Evolutionary conservation across 2,113 vertebrate genomes (phyloP), one percentile per base, ranked within the genome.

Genomic region (Toxotes chatareus): DNA sequence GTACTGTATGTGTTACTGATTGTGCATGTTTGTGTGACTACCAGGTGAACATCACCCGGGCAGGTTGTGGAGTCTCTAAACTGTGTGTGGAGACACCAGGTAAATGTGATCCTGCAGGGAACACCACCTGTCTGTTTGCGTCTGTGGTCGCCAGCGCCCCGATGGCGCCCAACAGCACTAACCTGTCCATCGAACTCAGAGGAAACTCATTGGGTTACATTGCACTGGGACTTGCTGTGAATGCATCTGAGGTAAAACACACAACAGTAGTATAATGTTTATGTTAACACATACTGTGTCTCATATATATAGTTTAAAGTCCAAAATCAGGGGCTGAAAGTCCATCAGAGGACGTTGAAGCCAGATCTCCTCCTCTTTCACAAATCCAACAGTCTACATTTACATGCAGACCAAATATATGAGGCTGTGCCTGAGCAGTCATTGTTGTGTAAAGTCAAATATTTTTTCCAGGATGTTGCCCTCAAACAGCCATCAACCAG

Each of bases 21-120:
- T 46, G 23, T 62, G 10, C 64, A 6, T 55, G 5, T 49, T 11
- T 79, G 2, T 63, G 11, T 67, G 32, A 76, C 21, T 4, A 2
- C 0, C 83, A 93, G 92, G 53, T 79, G n/a, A 47, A 46, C 78
- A 59, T 94, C 66, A 88, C 44, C 9, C 47, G 8, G 0, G 4
- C 0, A 0, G 68, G 32, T 3, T 94, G 93, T 10, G 83, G 69
- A 6, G 0, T 0, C 1, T 19, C 21, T 5, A 92, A 91, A n/a
- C 4, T 75, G 17, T 94, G 93, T 6, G 0, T 87, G 42, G 74
- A 32, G 32, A 53, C 2, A 0, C 79, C 87, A 1, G 0, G 0
- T 0, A 0, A 4, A 31, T 94, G 93, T 14, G 57, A 93, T 11
- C 93, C 88, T 1, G 0, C 64, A 2, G 80, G 32, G 23, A 75